Percentiles rank a stretch among this genome's conserved stretches.
Conservation (phyloP, 2,797 vertebrate species). For the Pseudotriccus pelzelni region DNA sequence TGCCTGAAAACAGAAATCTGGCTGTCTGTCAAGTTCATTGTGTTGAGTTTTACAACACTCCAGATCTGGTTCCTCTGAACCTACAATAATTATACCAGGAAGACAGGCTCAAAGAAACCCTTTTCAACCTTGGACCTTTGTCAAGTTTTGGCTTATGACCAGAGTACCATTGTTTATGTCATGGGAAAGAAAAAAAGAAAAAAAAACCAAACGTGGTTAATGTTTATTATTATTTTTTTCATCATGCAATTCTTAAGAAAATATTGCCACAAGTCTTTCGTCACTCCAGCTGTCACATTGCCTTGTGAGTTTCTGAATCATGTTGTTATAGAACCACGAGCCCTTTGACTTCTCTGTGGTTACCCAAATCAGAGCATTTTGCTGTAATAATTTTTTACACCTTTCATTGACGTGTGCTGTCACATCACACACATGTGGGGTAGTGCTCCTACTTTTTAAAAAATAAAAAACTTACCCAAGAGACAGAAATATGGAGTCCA, state of each 20-base stretch:
- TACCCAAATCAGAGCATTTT: neutral
- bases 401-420: neutral
- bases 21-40: slow-evolving; percentile 95
- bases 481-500: neutral
- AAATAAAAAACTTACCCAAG: neutral
- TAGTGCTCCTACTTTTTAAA: neutral
- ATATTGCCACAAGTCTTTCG: slow-evolving; percentile 2
- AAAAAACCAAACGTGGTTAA: neutral
- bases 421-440: neutral
- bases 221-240: slow-evolving; percentile 50
- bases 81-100: slow-evolving; percentile 81
- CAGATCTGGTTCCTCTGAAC: slow-evolving; percentile 84
- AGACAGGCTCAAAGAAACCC: slow-evolving; percentile 79
- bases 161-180: slow-evolving; percentile 51
- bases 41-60: slow-evolving; percentile 85
- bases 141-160: slow-evolving; percentile 72
- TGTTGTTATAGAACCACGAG: neutral
- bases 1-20: slow-evolving; percentile 89
- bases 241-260: neutral
- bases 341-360: neutral
- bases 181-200: slow-evolving; percentile 28
- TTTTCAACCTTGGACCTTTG: slow-evolving; percentile 73
- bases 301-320: slow-evolving; percentile 37
- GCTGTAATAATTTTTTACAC: slow-evolving; percentile 7
- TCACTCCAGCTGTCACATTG: neutral